These are phyloP conservation scores for Spodoptera frugiperda DNA, from an alignment of 1,140 invertebrate genomes.

Conservation along the genomic window DNA sequence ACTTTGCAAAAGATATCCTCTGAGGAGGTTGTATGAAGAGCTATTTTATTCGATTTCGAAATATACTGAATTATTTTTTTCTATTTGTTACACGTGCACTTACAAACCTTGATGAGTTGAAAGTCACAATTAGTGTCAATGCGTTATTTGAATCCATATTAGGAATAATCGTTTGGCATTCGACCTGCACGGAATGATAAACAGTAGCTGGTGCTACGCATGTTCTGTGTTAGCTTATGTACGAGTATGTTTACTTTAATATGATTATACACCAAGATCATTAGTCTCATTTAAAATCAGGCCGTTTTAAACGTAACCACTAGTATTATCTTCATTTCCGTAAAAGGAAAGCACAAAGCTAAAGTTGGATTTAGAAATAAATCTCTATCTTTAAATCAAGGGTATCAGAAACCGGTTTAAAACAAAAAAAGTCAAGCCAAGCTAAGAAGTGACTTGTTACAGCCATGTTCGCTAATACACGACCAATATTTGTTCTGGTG, in stretches of 20 bases:
- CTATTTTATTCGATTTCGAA: not conserved
- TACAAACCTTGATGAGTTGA: conserved; percentile 23
- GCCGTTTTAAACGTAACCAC: not conserved
- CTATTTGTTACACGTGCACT: conserved; percentile 22
- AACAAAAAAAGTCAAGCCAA: conserved; percentile 50
- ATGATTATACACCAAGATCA: not conserved
- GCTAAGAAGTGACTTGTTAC: conserved; percentile 74
- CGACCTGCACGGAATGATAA: conserved; percentile 32
- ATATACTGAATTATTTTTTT: not conserved
- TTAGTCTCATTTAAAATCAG: too few relatives aligned
- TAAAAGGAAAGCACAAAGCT: not conserved
- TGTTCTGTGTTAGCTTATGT: conserved; percentile 7
- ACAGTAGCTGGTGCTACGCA: not conserved
- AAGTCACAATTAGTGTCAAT: conserved; percentile 35
- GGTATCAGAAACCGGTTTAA: conserved; percentile 40
- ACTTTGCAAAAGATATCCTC: conserved; percentile 18
- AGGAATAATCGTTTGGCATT: conserved; percentile 33
- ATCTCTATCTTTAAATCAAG: conserved; percentile 37
- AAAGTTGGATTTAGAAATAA: conserved; percentile 1
- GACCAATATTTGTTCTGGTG: conserved; percentile 76
- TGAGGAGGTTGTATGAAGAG: not conserved
- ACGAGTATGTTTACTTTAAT: not conserved
- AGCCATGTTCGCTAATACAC: conserved; percentile 69
- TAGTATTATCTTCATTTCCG: not conserved
- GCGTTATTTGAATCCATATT: conserved; percentile 27